These are phyloP conservation scores for Brienomyrus longianalis DNA, from an alignment of 2,113 vertebrate genomes.

Conservation along the genomic window DNA sequence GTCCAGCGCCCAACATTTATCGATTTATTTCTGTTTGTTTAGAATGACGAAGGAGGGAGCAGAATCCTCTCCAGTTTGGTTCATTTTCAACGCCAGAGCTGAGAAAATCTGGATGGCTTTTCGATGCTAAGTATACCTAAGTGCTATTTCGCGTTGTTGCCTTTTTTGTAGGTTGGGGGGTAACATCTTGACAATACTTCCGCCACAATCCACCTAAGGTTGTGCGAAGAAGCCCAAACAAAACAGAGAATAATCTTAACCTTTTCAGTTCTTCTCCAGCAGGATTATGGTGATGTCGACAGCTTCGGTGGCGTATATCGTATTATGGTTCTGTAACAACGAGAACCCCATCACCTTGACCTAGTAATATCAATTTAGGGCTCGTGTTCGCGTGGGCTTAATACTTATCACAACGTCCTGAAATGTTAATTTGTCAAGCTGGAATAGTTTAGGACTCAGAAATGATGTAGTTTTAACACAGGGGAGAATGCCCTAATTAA, in stretches of 20 bases:
- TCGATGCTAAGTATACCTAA: background rate
- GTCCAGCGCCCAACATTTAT: background rate
- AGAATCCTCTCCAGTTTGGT: background rate
- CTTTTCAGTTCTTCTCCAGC: background rate
- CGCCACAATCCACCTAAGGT: background rate
- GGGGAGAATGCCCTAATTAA: conserved; percentile 55
- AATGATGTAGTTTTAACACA: conserved; percentile 41
- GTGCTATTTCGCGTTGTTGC: background rate
- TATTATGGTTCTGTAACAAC: background rate
- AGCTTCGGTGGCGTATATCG: background rate
- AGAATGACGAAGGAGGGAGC: background rate
- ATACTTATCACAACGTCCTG: conserved; percentile 24
- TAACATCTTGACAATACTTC: background rate
- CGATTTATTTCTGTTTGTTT: background rate
- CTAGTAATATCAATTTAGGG: conserved; percentile 28
- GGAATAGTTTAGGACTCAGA: conserved; percentile 29
- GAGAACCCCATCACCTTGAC: conserved; percentile 38
- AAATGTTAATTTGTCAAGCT: conserved; percentile 37
- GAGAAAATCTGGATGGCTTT: background rate
- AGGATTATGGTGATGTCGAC: background rate
- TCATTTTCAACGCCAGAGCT: background rate
- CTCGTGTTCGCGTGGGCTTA: conserved; percentile 30
- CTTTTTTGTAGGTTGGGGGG: background rate
- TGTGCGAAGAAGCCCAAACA: background rate
- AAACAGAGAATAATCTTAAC: background rate